Percentiles rank a stretch among this genome's conserved stretches.
Evolutionary conservation across 1,140 invertebrate genomes (phyloP).

Genomic region (Himalopsyche phryganea): DNA sequence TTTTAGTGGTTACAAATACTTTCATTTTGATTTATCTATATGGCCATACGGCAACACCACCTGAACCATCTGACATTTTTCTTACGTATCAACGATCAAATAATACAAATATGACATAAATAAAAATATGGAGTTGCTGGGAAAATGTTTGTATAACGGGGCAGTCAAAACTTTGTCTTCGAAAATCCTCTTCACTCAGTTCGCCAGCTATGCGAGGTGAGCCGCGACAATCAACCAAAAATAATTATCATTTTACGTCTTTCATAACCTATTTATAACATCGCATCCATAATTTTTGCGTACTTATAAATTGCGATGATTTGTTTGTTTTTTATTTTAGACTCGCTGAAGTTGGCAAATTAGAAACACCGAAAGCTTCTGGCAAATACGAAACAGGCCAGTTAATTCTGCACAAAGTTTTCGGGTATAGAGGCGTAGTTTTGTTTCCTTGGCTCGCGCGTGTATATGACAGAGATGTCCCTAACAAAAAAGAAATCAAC

Average conservation of each 20-base stretch:
- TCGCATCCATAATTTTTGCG: background rate
- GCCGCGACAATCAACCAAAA: background rate
- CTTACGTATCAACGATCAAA: no score
- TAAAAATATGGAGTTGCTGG: constrained; percentile 24
- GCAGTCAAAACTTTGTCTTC: constrained; percentile 5
- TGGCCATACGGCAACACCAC: no score
- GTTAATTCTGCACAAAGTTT: constrained; percentile 90
- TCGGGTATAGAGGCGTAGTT: constrained; percentile 93
- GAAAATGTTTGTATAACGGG: constrained; percentile 21
- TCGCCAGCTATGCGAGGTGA: constrained; percentile 20
- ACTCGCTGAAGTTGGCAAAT: constrained; percentile 58
- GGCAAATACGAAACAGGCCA: constrained; percentile 95
- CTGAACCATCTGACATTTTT: no score
- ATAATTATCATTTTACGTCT: constrained; percentile 1
- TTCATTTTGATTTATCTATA: no score
- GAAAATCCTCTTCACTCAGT: constrained; percentile 21
- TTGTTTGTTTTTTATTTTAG: constrained; percentile 38
- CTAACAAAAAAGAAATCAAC: constrained; percentile 47
- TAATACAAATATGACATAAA: constrained; percentile 17
- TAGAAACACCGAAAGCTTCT: constrained; percentile 76
- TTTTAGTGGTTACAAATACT: no score
- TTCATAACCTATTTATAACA: constrained; percentile 7
- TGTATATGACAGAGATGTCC: constrained; percentile 89
- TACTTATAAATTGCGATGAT: background rate
- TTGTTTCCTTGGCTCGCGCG: constrained; percentile 93